phyloP scores from a whole-genome alignment of 2,888 invertebrate species.

The Nebria brevicollis region DNA sequence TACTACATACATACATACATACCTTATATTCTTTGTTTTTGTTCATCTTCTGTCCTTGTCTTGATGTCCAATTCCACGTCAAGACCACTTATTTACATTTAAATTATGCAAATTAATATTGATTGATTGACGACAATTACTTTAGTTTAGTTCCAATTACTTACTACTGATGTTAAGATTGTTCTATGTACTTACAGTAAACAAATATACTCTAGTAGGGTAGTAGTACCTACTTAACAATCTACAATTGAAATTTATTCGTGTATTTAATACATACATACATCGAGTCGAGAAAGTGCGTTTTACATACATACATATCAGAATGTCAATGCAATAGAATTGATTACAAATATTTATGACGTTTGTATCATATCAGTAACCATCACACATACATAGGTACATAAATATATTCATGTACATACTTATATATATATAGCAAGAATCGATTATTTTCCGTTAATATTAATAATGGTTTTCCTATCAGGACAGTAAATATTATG shows the following conservation, averaged over 20 bases:
- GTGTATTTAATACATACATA: no score
- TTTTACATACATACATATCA: background rate
- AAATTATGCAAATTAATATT: constrained; percentile 1
- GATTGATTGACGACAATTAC: background rate
- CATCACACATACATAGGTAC: no score
- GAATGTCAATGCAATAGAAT: background rate
- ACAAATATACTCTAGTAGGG: background rate
- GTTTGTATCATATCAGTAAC: no score
- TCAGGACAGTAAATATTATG: background rate
- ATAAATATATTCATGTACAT: no score
- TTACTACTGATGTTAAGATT: background rate
- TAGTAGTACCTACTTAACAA: background rate
- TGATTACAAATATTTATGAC: no score
- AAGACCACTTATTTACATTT: background rate
- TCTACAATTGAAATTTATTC: background rate
- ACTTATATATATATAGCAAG: no score
- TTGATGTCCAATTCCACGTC: background rate
- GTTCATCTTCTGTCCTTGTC: background rate
- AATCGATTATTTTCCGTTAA: background rate
- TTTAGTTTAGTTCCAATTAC: background rate
- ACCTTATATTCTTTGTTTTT: background rate
- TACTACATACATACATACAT: no score
- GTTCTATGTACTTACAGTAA: background rate
- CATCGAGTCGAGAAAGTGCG: background rate
- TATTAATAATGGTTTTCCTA: background rate